Conservation (phyloP, 2,797 vertebrate genomes). For the Aphelocoma californica region DNA sequence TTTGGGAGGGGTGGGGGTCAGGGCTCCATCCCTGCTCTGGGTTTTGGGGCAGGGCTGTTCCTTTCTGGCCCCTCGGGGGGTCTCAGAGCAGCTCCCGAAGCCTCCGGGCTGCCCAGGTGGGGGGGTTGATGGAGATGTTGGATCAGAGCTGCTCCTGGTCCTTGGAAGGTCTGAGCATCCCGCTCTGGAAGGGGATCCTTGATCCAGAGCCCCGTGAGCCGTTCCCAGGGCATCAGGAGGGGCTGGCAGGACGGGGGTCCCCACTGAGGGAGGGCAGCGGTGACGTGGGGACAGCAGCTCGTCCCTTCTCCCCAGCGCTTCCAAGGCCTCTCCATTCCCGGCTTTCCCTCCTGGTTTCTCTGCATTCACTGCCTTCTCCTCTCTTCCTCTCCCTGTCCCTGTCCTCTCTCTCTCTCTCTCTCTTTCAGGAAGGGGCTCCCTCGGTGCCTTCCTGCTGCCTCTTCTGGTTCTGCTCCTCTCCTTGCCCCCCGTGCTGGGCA, state of each 20-base stretch:
- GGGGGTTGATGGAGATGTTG: rapidly evolving
- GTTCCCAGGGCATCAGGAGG: neutral
- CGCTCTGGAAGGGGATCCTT: neutral
- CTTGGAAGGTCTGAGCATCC: neutral
- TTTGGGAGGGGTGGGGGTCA: neutral
- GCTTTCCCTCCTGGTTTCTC: conserved; percentile 26
- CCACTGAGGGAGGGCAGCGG: rapidly evolving
- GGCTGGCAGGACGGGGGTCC: neutral
- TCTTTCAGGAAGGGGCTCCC: conserved; percentile 64
- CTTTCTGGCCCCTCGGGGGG: neutral
- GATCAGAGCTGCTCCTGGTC: neutral
- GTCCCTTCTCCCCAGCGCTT: neutral
- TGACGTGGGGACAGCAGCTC: neutral
- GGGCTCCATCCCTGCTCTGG: rapidly evolving
- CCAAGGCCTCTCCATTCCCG: conserved; percentile 53
- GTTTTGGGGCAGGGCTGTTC: neutral
- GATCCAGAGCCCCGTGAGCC: neutral
- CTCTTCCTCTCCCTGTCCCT: conserved; percentile 2
- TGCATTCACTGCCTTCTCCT: conserved; percentile 62
- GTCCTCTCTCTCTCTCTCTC: neutral
- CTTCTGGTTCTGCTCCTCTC: conserved; percentile 49
- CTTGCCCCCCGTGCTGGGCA: conserved; percentile 10
- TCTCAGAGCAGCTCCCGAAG: neutral
- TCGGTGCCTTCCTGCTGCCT: conserved; percentile 58
- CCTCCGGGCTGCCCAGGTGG: neutral